Evolutionary conservation across 2,797 vertebrate genomes (phyloP).

Genomic region (Trachops cirrhosus): DNA sequence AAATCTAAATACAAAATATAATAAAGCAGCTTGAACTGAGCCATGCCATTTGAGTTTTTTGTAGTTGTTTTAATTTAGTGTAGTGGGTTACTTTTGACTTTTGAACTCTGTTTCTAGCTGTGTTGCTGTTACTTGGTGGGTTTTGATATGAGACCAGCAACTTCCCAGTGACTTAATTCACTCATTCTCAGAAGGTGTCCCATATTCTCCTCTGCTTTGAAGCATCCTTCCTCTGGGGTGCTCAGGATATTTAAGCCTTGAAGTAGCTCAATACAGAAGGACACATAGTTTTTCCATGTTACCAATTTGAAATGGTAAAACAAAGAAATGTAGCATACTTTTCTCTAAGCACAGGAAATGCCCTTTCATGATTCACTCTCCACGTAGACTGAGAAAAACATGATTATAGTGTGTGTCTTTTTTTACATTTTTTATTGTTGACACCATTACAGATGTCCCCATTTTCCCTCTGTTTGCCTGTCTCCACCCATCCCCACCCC

Average conservation of each 20-base stretch:
- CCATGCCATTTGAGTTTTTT: neutral
- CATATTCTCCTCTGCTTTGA: neutral
- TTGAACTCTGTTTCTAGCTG: neutral
- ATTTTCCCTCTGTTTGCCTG: neutral
- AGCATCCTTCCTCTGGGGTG: neutral
- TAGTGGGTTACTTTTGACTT: neutral
- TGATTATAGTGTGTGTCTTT: neutral
- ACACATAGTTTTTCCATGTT: neutral
- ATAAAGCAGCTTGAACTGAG: neutral
- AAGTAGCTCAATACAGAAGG: neutral
- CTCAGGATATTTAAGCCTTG: neutral
- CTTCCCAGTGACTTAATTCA: neutral
- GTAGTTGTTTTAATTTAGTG: neutral
- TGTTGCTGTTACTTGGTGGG: neutral
- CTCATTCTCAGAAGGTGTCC: neutral
- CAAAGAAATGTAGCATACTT: neutral
- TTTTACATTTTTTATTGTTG: neutral
- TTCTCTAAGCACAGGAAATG: neutral
- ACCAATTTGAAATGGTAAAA: neutral
- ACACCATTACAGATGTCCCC: neutral
- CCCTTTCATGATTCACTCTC: neutral
- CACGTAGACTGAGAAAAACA: neutral
- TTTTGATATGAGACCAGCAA: constrained; percentile 13
- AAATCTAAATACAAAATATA: constrained; percentile 51
- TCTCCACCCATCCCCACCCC: neutral